Evolutionary conservation across 2,888 invertebrate genomes (phyloP).

Genomic region (Pterobdella sp.): DNA sequence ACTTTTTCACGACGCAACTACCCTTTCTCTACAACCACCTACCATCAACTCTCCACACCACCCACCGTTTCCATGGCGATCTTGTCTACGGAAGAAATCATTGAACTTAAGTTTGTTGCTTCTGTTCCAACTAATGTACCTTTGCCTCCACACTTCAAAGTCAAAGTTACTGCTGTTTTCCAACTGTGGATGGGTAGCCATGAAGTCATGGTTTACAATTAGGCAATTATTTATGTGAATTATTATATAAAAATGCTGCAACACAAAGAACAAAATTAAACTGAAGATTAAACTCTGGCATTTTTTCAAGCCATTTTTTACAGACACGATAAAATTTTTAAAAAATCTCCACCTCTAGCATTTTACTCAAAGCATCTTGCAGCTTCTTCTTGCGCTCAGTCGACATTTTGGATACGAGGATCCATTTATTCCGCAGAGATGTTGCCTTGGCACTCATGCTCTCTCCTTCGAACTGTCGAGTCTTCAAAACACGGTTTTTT

Average conservation of each 20-base stretch:
- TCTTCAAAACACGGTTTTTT: constrained; percentile 42
- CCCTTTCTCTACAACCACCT: background rate
- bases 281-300: background rate
- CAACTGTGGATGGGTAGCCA: constrained; percentile 41
- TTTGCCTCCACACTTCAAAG: constrained; percentile 49
- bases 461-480: constrained; percentile 40
- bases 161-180: constrained; percentile 52
- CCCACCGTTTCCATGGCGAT: constrained; percentile 35
- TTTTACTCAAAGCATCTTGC: constrained; percentile 48
- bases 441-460: constrained; percentile 42
- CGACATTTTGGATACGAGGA: constrained; percentile 49
- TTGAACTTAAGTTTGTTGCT: constrained; percentile 50
- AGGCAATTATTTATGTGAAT: too few species aligned
- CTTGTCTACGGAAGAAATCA: constrained; percentile 51
- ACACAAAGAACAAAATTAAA: too few species aligned
- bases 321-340: background rate
- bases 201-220: too few species aligned
- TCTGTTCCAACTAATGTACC: constrained; percentile 49
- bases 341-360: constrained; percentile 49
- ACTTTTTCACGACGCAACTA: too few species aligned
- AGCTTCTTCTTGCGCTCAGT: constrained; percentile 49
- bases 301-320: background rate
- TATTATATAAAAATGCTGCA: too few species aligned
- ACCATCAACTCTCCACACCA: background rate
- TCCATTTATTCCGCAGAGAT: constrained; percentile 48